Evolutionary conservation across 2,888 invertebrate species (phyloP), one percentile per base, ranked within the genome.

Genomic region (Cylindroiulus punctatus): DNA sequence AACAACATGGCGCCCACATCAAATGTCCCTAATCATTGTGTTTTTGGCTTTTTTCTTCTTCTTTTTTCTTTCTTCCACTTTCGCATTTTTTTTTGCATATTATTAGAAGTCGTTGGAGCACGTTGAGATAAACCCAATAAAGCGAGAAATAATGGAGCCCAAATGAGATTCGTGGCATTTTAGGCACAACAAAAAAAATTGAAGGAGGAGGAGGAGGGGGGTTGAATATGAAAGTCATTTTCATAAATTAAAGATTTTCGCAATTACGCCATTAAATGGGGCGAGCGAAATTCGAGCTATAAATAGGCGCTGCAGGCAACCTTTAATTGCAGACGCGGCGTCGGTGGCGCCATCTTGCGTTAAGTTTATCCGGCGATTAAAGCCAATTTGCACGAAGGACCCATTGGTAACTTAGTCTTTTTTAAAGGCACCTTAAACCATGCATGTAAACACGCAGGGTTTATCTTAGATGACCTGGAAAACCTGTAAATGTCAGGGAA

Each of bases 221-320:
- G n/a, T 14, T n/a, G 52, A 52, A 52, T 5, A n/a, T 52, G 14
- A 52, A 52, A 52, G 52, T n/a, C 52, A 52, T 52, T 52, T 52
- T 52, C 52, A 52, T 52, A 52, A 52, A 52, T 52, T 52, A 52
- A 52, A 52, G 52, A 52, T 52, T n/a, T n/a, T 52, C 52, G 52
- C 52, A 52, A 52, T 52, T 52, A 52, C 52, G 52, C 19, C 52
- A 52, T 52, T 52, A 52, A 52, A 52, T 52, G 52, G 52, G 14
- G 52, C 52, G 52, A 52, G 8, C 52, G 52, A 52, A 52, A 52
- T 52, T 52, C n/a, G 1, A 1, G n/a, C 52, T 52, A 52, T 52
- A 52, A 52, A 52, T 52, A 52, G 52, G n/a, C n/a, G 52, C 36
- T n/a, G 14, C 47, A 52, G n/a, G 44, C n/a, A 12, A 8, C 52